Evolutionary conservation across 1,140 invertebrate species (phyloP).

Genomic region (Megathymus violae): DNA sequence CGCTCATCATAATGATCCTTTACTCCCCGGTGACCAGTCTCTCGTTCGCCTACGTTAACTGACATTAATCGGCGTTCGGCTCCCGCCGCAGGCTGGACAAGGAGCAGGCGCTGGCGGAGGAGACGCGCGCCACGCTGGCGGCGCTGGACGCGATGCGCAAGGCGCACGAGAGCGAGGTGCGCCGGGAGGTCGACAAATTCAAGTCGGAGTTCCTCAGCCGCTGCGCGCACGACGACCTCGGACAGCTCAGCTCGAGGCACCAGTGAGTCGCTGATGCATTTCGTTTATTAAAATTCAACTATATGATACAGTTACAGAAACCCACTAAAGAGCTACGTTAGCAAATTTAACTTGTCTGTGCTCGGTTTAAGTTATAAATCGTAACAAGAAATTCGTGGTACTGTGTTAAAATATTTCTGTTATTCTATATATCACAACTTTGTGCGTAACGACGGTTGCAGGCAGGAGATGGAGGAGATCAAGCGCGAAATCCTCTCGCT

Average conservation of each 20-base stretch:
- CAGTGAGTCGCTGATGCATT: slow-evolving; percentile 71
- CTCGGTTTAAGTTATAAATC: too few relatives aligned
- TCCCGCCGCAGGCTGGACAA: slow-evolving; percentile 88
- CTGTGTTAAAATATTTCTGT: too few relatives aligned
- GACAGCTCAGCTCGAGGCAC: slow-evolving; percentile 68
- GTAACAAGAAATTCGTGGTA: too few relatives aligned
- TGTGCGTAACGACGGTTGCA: slow-evolving; percentile 61
- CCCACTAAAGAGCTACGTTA: too few relatives aligned
- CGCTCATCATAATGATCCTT: too few relatives aligned
- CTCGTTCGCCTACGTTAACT: too few relatives aligned
- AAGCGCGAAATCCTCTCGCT: slow-evolving; percentile 93
- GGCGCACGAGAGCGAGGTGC: slow-evolving; percentile 95
- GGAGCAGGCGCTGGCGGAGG: slow-evolving; percentile 94
- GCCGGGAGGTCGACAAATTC: slow-evolving; percentile 93
- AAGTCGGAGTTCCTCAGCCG: slow-evolving; percentile 93
- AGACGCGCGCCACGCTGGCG: slow-evolving; percentile 92
- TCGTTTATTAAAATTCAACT: too few relatives aligned
- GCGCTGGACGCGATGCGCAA: slow-evolving; percentile 96
- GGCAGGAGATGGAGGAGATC: slow-evolving; percentile 93
- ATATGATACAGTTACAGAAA: not conserved
- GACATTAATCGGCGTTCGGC: too few relatives aligned
- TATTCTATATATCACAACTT: too few relatives aligned
- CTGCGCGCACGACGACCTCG: slow-evolving; percentile 53
- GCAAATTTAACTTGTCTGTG: too few relatives aligned
- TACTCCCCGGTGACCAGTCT: too few relatives aligned